These are phyloP conservation scores for Channa maculata DNA, from an alignment of 2,113 vertebrate species.

Conservation along the genomic window DNA sequence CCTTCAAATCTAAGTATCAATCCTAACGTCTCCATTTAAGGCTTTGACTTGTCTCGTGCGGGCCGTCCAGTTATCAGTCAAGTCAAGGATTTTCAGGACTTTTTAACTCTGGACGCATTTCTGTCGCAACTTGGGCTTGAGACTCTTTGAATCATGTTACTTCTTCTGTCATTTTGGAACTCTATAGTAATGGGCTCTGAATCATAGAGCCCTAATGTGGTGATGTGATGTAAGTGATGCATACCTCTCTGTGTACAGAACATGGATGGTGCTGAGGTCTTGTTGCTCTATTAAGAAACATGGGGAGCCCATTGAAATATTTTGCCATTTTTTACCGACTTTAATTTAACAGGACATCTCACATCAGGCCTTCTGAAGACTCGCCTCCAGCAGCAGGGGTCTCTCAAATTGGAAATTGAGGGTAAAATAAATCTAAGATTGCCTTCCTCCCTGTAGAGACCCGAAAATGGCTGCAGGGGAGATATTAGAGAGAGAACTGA, in stretches of 20 bases:
- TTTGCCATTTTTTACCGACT: constrained; percentile 73
- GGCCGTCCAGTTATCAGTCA: constrained; percentile 31
- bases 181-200: constrained; percentile 35
- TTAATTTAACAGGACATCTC: constrained; percentile 78
- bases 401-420: constrained; percentile 83
- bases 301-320: constrained; percentile 52
- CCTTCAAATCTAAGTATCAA: constrained; percentile 12
- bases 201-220: constrained; percentile 9
- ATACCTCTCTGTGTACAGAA: constrained; percentile 36
- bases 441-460: constrained; percentile 78
- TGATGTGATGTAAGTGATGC: constrained; percentile 29
- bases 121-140: constrained; percentile 38
- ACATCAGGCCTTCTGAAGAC: constrained; percentile 68
- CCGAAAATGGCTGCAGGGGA: constrained; percentile 77
- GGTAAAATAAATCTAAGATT: constrained; percentile 79
- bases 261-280: constrained; percentile 34
- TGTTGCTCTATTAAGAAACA: constrained; percentile 62
- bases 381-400: constrained; percentile 81
- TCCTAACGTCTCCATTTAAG: constrained; percentile 31
- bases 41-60: constrained; percentile 36
- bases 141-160: constrained; percentile 45
- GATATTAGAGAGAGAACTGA: constrained; percentile 74
- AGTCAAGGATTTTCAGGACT: constrained; percentile 28
- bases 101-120: constrained; percentile 47
- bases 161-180: constrained; percentile 37